Evolutionary conservation across 1,140 invertebrate species (phyloP), one percentile per base, ranked within the genome.

Genomic region (Drosophila paulistorum): DNA sequence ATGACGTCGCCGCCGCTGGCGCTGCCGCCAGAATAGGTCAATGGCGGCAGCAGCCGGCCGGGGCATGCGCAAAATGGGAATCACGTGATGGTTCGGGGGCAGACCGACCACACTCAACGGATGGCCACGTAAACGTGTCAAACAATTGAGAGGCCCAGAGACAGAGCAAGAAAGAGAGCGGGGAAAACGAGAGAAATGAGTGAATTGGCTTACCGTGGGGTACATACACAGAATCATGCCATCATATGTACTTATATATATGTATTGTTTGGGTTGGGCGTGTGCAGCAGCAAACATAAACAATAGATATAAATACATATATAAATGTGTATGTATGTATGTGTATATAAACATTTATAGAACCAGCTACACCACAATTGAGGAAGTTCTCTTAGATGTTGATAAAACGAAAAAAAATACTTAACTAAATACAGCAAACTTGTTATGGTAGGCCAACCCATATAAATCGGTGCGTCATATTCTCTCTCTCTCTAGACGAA

Each of bases 71-170:
- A 72, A 65, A 63, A 76, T 65, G 23, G 20, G 61, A 68, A 89
- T 89, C 83, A 87, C 83, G 83, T 87, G 83, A 87, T 89, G 59
- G 83, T 78, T 72, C 37, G 51, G 64, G 68, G 68, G 54, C 79
- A 41, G 66, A 63, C 58, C 75, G 66, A 63, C 58, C 75, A 75
- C 54, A 73, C 57, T 67, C 79, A 71, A 76, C 68, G 64, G 64
- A 64, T 17, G 76, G 76, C 83, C 83, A 86, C 79, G 83, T 82
- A 71, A 87, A 77, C 76, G 79, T 78, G 74, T 61, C 61, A 14
- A 66, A 59, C 30, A 74, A 59, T 37, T 60, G 67, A 64, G 48
- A 64, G 37, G 67, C 30, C 30, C 2, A 30, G 30, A 30, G 30
- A 30, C 30, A 30, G 6, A 30, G 30, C 5, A 30, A 30, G 30